Evolutionary conservation across 2,888 invertebrate genomes (phyloP).

Genomic region (Tupiocoris notatus): DNA sequence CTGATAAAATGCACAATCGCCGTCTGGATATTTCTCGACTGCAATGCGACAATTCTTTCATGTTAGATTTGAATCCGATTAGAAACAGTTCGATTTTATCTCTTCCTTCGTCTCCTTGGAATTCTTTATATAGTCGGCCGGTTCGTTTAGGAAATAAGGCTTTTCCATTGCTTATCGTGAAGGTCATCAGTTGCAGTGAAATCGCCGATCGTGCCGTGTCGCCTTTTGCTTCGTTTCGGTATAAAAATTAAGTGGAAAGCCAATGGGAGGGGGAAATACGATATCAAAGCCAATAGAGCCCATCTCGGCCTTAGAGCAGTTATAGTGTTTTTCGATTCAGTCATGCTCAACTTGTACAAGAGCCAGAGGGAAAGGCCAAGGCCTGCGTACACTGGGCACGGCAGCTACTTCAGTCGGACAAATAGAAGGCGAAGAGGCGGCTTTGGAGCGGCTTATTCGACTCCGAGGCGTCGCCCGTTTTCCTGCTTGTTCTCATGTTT

Average conservation of each 20-base stretch:
- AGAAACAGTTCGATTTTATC: not conserved
- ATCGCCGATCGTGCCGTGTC: not conserved
- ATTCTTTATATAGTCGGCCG: not conserved
- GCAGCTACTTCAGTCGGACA: not conserved
- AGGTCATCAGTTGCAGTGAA: not conserved
- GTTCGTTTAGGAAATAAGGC: not conserved
- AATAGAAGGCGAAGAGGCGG: conserved; percentile 11
- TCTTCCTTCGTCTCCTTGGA: not conserved
- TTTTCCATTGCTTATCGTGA: not conserved
- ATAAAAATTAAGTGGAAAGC: not conserved
- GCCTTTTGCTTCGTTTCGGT: no score
- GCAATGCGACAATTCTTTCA: not conserved
- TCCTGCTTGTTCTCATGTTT: conserved; percentile 8
- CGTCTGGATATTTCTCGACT: no score
- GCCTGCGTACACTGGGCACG: not conserved
- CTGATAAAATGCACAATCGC: no score
- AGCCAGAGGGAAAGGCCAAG: conserved; percentile 19
- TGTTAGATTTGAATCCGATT: no score
- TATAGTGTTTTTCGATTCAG: not conserved
- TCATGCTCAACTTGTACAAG: conserved; percentile 36
- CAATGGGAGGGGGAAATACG: not conserved
- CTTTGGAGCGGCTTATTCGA: not conserved
- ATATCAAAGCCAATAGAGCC: not conserved
- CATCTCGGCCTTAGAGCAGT: not conserved
- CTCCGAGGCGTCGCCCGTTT: conserved; percentile 3